A percentile compares a stretch with the other conserved stretches of the same genome.
These are phyloP conservation scores for Anoplophora glabripennis DNA, from an alignment of 1,140 invertebrate genomes.

Conservation along the genomic window DNA sequence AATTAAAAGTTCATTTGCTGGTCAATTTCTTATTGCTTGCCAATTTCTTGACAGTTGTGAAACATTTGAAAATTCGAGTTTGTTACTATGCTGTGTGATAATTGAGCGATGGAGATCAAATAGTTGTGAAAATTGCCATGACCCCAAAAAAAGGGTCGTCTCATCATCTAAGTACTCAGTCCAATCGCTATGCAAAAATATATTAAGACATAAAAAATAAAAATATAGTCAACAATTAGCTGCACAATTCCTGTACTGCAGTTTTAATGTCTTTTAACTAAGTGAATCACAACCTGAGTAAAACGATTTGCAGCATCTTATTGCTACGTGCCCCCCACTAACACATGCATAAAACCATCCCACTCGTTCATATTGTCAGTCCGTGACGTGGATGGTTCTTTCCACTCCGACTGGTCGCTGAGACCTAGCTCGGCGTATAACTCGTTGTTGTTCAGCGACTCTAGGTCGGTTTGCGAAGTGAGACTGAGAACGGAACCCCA, in stretches of 20 bases:
- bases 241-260: slow-evolving; percentile 40
- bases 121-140: slow-evolving; percentile 5
- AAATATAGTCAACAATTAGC: slow-evolving; percentile 46
- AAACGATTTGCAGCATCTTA: slow-evolving; percentile 21
- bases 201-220: slow-evolving; percentile 37
- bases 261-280: slow-evolving; percentile 24
- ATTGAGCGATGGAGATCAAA: slow-evolving; percentile 46
- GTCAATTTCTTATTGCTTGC: too few relatives aligned
- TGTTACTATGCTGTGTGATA: slow-evolving; percentile 17
- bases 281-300: slow-evolving; percentile 50
- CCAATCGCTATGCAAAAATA: slow-evolving; percentile 35
- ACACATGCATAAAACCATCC: slow-evolving; percentile 49
- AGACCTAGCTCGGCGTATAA: slow-evolving; percentile 55
- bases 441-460: slow-evolving; percentile 78
- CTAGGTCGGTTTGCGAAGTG: slow-evolving; percentile 77
- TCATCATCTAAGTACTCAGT: slow-evolving; percentile 34
- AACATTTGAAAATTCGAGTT: too few relatives aligned
- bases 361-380: slow-evolving; percentile 42
- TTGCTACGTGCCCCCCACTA: slow-evolving; percentile 49
- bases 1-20: too few relatives aligned
- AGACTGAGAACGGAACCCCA: slow-evolving; percentile 88
- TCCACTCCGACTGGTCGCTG: slow-evolving; percentile 39
- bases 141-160: background rate
- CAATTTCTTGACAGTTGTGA: too few relatives aligned
- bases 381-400: slow-evolving; percentile 39